Evolutionary conservation across 2,113 vertebrate species (phyloP), one percentile per base, ranked within the genome.

Genomic region (Rhynchopsitta pachyrhyncha): DNA sequence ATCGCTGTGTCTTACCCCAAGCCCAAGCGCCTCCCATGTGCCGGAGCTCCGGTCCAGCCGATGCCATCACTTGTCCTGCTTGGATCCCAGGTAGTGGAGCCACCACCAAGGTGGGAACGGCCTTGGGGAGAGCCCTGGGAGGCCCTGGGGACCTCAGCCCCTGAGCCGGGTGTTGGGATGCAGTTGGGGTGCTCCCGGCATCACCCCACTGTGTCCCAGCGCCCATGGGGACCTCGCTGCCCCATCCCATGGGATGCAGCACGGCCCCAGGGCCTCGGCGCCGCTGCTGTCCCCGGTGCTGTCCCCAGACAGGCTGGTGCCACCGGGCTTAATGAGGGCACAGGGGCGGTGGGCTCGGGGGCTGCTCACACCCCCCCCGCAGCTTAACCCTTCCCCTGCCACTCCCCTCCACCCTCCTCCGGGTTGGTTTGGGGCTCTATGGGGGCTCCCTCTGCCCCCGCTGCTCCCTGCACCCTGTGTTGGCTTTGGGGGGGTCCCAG

Each of bases 241-340:
- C 82, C 75, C 46, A 2, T 6, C 53, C 75, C 82, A 20, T 25
- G 82, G 75, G 89, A 46, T 9, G 4, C 64, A 15, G 9, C 47
- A 10, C 18, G 5, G 42, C 63, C 73, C 47, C 73, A 8, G 18
- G 17, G 44, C 52, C 89, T 62, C 76, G 37, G 63, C 76, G 5
- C 41, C 42, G 76, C 41, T 55, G 41, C 60, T 1, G 6, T 13
- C 39, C 63, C 55, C 42, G 33, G 33, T 7, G 50, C 81, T 86
- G 90, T 69, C 90, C 82, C 77, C 90, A 92, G 83, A 86, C 90
- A 86, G 69, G 35, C 69, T 82, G 83, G 90, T 92, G 90, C 83
- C 90, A 92, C 69, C 53, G 11, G 62, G 53, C 46, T 86, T 92
- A 92, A 86, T 86, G 90, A 86, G 90, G 90, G 90, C 90, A 75